Conservation (phyloP, 2,113 vertebrate species). For the Regulus satrapa region DNA sequence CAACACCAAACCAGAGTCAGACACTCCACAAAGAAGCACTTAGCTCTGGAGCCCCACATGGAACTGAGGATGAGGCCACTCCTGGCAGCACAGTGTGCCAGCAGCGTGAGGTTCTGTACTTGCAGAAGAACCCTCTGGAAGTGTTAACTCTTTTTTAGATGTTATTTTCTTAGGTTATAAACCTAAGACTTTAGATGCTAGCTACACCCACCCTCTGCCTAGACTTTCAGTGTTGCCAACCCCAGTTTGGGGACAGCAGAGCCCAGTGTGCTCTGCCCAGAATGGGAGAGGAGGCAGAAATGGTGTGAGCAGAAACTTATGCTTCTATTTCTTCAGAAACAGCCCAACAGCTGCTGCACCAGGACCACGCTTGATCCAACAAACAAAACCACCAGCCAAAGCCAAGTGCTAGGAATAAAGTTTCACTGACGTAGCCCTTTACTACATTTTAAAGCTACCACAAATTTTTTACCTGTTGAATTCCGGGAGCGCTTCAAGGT, state of each 20-base stretch:
- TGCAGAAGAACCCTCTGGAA: neutral
- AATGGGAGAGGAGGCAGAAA: neutral
- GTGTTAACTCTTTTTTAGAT: neutral
- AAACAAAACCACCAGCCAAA: neutral
- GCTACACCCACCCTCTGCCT: neutral
- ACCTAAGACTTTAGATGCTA: neutral
- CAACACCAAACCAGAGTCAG: neutral
- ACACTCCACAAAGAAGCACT: neutral
- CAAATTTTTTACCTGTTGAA: constrained; percentile 82
- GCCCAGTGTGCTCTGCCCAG: no score
- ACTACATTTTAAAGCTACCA: neutral
- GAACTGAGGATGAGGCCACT: neutral
- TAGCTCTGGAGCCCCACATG: neutral
- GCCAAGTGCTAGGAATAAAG: neutral
- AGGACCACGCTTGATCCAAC: neutral
- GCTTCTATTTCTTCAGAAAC: no score
- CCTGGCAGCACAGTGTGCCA: neutral
- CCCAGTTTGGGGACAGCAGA: no score
- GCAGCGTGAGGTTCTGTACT: accelerated
- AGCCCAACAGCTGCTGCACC: neutral
- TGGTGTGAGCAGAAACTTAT: accelerated
- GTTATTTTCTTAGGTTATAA: neutral
- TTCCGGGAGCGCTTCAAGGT: constrained; percentile 86
- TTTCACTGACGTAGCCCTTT: neutral
- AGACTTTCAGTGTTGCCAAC: neutral